These are phyloP conservation scores for Melieria picta DNA, from an alignment of 2,888 invertebrate species.

Conservation along the genomic window DNA sequence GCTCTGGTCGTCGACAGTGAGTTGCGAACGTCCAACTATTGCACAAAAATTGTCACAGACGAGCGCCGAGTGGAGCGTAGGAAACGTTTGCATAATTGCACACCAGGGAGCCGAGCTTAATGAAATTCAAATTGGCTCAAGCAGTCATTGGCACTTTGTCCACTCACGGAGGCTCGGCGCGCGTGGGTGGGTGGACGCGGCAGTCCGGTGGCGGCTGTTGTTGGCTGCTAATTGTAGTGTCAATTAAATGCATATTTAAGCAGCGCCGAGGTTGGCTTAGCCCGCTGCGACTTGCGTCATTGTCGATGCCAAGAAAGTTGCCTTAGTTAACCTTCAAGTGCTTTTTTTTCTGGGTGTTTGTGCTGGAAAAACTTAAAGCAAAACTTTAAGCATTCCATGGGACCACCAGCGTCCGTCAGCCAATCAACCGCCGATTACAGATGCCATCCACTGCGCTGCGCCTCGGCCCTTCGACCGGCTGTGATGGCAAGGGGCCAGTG, in stretches of 20 bases:
- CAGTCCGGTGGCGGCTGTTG: neutral
- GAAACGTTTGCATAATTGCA: conserved; percentile 23
- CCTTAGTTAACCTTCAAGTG: no score
- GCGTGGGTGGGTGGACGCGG: neutral
- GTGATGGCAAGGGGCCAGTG: no score
- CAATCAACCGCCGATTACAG: no score
- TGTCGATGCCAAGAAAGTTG: neutral
- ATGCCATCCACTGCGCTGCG: no score
- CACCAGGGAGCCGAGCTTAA: conserved; percentile 22
- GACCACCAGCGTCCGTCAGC: no score
- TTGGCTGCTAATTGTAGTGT: conserved; percentile 3
- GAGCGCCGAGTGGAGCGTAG: neutral
- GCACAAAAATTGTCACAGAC: no score
- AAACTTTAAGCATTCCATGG: no score
- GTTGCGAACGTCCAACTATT: no score
- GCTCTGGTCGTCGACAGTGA: no score
- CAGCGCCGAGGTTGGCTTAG: neutral
- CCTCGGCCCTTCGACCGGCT: no score
- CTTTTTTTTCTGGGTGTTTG: no score
- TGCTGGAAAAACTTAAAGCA: no score
- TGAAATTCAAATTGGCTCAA: conserved; percentile 19
- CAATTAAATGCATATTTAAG: neutral
- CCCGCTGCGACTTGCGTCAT: neutral
- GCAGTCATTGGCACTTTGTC: neutral
- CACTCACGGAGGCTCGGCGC: neutral